Evolutionary conservation across 2,888 invertebrate species (phyloP), one percentile per base, ranked within the genome.

Genomic region (Ochropleura plecta): DNA sequence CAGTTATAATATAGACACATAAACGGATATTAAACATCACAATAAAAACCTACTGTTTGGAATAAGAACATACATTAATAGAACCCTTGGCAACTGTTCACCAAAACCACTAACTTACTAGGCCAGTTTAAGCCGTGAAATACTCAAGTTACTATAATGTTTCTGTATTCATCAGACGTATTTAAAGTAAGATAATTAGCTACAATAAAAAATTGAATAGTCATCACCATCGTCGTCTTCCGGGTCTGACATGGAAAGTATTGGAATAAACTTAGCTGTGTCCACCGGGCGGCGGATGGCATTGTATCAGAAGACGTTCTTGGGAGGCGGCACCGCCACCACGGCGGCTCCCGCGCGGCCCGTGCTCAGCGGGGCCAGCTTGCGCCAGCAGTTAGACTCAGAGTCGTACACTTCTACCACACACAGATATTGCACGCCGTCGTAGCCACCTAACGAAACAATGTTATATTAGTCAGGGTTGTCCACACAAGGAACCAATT

Each of bases 331-430:
- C 84, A 98, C 97, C 67, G 97, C 96, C 68, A 99, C 98, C 18
- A 99, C 98, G 89, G 99, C 98, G 66, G 99, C 98, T 80, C 99
- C 99, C 46, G 99, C 99, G 81, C 99, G 97, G 20, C 98, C 98
- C 49, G 98, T 98, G 89, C 98, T 97, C 82, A 99, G 96, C 48
- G 98, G 97, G 16, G 98, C 97, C 79, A 98, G 97, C 95, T 98
- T 97, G 46, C 97, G 97, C 98, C 98, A 98, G 91, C 98, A 97
- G 94, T 98, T 98, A 5, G 97, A 96, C 91, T 97, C 98, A 2
- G 99, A 98, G 94, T 99, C 99, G 93, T 99, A 99, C 79, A 98
- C 98, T 91, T 99, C 99, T 3, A 99, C 99, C 78, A 98, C 97
- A 89, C 98, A 98, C 64, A 99, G 96, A 93, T 99, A 99, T 87